Conservation (phyloP, 2,797 vertebrate genomes). For the Salmo trutta region DNA sequence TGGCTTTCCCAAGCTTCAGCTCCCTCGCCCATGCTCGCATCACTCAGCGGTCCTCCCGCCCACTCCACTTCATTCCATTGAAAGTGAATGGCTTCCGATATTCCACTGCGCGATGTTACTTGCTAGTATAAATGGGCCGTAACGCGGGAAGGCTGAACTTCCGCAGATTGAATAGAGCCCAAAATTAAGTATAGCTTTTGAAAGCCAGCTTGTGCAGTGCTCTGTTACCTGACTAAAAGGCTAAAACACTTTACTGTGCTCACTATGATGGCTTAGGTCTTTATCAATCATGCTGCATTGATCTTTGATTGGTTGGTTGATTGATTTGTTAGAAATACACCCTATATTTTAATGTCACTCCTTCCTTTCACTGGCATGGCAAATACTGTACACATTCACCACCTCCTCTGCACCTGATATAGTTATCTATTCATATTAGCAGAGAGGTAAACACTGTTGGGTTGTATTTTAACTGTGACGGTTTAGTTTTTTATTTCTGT, state of each 20-base stretch:
- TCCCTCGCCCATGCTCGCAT: too few relatives aligned
- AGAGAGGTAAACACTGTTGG: slow-evolving; percentile 69
- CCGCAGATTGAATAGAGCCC: too few relatives aligned
- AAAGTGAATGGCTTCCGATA: too few relatives aligned
- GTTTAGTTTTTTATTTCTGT: slow-evolving; percentile 60
- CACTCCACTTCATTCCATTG: too few relatives aligned
- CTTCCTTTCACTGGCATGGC: slow-evolving; percentile 74
- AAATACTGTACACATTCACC: slow-evolving; percentile 64
- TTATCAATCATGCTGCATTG: slow-evolving; percentile 45
- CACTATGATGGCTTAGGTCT: slow-evolving; percentile 44
- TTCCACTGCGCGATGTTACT: too few relatives aligned
- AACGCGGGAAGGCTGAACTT: too few relatives aligned
- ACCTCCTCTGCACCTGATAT: slow-evolving; percentile 51
- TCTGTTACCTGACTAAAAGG: slow-evolving; percentile 32
- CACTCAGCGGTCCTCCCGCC: too few relatives aligned
- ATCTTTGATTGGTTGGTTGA: slow-evolving; percentile 37
- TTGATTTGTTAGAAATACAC: slow-evolving; percentile 15
- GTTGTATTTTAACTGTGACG: slow-evolving; percentile 70
- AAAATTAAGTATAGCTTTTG: not conserved
- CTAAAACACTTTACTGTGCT: slow-evolving; percentile 63
- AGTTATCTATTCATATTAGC: slow-evolving; percentile 48
- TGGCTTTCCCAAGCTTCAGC: too few relatives aligned
- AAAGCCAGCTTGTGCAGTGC: slow-evolving; percentile 18
- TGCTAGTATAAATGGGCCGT: too few relatives aligned
- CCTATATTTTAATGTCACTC: slow-evolving; percentile 64